Percentiles rank a stretch among this genome's conserved stretches.
These are phyloP conservation scores for Melanerpes aurifrons DNA, from an alignment of 2,113 vertebrate genomes.

Conservation along the genomic window DNA sequence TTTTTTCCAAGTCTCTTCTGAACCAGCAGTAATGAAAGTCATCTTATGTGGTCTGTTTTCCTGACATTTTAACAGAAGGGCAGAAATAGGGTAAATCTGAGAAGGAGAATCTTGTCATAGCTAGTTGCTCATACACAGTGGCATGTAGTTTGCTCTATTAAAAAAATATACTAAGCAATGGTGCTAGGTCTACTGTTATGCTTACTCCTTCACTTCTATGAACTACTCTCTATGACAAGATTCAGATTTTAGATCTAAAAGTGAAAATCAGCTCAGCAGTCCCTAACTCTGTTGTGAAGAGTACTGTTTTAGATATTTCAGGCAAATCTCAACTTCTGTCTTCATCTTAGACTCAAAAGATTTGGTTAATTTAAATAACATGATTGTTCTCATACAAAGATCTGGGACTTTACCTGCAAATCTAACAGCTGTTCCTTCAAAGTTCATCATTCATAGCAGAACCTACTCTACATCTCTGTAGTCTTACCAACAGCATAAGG, in stretches of 20 bases:
- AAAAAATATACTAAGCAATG: neutral
- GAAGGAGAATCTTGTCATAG: neutral
- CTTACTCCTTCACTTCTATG: neutral
- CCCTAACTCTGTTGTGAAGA: neutral
- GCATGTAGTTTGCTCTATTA: neutral
- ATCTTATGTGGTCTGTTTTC: constrained; percentile 44
- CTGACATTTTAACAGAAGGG: constrained; percentile 28
- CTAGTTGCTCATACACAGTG: neutral
- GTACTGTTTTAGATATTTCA: neutral
- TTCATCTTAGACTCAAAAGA: neutral
- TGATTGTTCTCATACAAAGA: neutral
- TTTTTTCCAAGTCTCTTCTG: constrained; percentile 27
- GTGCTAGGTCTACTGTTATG: neutral
- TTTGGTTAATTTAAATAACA: neutral
- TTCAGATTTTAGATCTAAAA: neutral
- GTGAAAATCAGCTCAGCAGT: neutral
- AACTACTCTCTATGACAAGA: neutral
- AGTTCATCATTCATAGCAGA: neutral
- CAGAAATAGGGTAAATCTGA: constrained; percentile 24
- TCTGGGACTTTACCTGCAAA: neutral
- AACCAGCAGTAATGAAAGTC: constrained; percentile 35
- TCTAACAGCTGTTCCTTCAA: neutral
- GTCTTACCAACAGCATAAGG: neutral
- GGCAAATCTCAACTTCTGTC: neutral
- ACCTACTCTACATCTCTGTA: neutral